phyloP scores from a whole-genome alignment of 2,113 vertebrate species.

The Promerops cafer region DNA sequence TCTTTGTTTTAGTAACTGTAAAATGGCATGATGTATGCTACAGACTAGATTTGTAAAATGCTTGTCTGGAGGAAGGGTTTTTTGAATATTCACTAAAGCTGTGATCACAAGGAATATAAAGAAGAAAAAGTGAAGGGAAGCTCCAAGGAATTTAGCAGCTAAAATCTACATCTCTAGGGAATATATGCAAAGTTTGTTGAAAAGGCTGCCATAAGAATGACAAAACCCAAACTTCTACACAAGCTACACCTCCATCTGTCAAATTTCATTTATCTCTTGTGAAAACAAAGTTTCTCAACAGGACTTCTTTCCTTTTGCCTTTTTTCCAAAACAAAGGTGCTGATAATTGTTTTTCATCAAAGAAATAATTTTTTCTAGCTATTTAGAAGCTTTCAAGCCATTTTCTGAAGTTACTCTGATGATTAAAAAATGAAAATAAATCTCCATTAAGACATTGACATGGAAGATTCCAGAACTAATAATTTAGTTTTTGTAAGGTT shows the following conservation, averaged over 20 bases:
- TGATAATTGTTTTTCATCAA: background rate
- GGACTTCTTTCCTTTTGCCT: background rate
- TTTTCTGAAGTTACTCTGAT: background rate
- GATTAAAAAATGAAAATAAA: background rate
- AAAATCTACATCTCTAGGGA: background rate
- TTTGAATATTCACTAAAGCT: background rate
- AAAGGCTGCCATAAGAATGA: background rate
- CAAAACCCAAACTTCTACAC: background rate
- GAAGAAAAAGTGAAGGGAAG: background rate
- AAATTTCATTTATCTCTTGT: background rate
- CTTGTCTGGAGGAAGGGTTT: background rate
- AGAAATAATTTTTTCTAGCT: background rate
- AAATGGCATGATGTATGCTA: background rate
- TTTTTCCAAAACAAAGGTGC: background rate
- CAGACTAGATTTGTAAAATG: background rate
- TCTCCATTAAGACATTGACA: background rate
- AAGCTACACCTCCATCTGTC: background rate
- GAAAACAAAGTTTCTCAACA: background rate
- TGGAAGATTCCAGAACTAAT: background rate
- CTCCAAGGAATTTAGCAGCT: background rate
- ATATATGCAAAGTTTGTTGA: background rate
- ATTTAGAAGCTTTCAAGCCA: background rate
- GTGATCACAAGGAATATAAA: background rate
- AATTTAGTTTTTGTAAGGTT: background rate
- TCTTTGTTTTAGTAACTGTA: background rate